A percentile compares a stretch with the other conserved stretches of the same genome.
Conservation (phyloP, 1,140 invertebrate species). For the Zaprionus ghesquierei region DNA sequence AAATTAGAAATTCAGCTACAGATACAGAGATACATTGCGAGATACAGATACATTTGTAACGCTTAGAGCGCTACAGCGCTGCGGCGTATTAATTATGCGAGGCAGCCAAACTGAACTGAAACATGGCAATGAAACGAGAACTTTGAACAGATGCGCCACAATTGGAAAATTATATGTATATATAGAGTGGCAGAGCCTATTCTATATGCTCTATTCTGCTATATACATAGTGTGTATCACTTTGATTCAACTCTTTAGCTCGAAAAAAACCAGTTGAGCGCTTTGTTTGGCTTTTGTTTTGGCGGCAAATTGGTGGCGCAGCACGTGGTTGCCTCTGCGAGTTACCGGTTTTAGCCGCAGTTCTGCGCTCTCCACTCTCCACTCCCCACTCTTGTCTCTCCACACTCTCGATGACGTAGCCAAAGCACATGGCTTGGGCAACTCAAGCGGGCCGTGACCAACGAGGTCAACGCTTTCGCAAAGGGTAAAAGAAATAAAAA, state of each 20-base stretch:
- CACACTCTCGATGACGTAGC: conserved; percentile 54
- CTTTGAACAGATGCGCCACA: conserved; percentile 12
- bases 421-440: conserved; percentile 8
- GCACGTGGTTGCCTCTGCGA: conserved; percentile 55
- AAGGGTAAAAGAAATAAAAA: not conserved
- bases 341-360: not conserved
- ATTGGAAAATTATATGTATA: not conserved
- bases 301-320: conserved; percentile 52
- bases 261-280: conserved; percentile 58
- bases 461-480: conserved; percentile 58
- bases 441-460: conserved; percentile 68
- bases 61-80: conserved; percentile 23
- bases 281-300: conserved; percentile 48
- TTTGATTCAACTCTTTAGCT: not conserved
- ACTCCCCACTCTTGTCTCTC: not conserved
- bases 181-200: not conserved
- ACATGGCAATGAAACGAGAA: conserved; percentile 31
- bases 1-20: conserved; percentile 34
- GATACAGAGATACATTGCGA: not conserved
- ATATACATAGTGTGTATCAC: not conserved
- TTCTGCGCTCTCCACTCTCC: not conserved
- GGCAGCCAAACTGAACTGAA: conserved; percentile 28
- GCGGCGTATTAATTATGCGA: conserved; percentile 44
- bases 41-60: conserved; percentile 37
- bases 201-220: too few species aligned